A percentile compares a stretch with the other conserved stretches of the same genome.
Evolutionary conservation across 2,888 invertebrate genomes (phyloP).

Genomic region (Allygus modestus): DNA sequence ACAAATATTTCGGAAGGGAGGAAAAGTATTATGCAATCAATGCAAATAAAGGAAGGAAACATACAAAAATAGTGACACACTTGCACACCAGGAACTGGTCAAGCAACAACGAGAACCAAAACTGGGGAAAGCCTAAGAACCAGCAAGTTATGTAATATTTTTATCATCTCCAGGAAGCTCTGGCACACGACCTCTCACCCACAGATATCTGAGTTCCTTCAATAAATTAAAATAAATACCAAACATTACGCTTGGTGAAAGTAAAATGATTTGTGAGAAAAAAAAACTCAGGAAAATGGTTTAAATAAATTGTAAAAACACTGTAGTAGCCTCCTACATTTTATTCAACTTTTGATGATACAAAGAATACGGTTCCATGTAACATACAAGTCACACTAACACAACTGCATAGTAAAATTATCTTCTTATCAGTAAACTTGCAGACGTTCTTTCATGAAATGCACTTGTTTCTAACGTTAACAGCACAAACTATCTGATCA

Average conservation of each 20-base stretch:
- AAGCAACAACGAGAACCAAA: background rate
- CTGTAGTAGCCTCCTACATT: no score
- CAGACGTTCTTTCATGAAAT: no score
- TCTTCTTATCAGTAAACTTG: no score
- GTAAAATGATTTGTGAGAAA: background rate
- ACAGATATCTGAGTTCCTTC: background rate
- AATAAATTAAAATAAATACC: constrained; percentile 11
- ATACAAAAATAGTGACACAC: constrained; percentile 34
- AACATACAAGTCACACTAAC: no score
- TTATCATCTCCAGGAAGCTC: constrained; percentile 42
- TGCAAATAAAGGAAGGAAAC: constrained; percentile 9
- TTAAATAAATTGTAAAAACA: no score
- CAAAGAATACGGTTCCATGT: no score
- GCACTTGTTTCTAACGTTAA: no score
- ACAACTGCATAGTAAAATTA: no score
- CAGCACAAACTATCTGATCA: no score
- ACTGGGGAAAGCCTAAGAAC: constrained; percentile 29
- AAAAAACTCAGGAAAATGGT: no score
- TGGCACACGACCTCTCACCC: background rate
- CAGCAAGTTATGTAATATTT: constrained; percentile 31
- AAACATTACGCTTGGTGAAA: background rate
- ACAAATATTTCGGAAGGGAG: no score
- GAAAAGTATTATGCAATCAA: background rate
- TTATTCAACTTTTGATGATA: no score
- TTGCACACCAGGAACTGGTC: background rate